These are phyloP conservation scores for Apodemus agrarius DNA, from an alignment of 2,797 vertebrate genomes.

Conservation along the genomic window DNA sequence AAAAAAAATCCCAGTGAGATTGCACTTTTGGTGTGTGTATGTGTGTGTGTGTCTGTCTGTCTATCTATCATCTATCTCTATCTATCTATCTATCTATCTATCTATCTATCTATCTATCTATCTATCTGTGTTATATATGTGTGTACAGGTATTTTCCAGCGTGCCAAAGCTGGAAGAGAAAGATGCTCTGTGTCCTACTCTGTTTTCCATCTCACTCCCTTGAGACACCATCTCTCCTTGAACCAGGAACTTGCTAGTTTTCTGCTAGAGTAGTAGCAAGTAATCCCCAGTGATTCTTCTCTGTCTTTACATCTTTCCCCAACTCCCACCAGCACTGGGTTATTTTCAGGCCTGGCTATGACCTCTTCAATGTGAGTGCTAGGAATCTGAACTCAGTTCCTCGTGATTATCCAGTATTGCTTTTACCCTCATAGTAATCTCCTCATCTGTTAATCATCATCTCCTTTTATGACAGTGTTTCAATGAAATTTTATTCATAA, in stretches of 20 bases:
- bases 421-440: background rate
- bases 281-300: background rate
- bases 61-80: background rate
- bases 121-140: background rate
- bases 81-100: background rate
- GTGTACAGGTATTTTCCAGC: background rate
- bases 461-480: background rate
- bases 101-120: background rate
- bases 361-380: background rate
- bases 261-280: no score
- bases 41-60: background rate
- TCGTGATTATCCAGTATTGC: background rate
- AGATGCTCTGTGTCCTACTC: background rate
- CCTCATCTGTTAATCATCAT: background rate
- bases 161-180: background rate
- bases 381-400: background rate
- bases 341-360: background rate
- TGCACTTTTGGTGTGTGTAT: background rate
- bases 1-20: background rate
- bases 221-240: background rate
- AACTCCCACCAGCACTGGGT: background rate
- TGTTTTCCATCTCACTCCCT: background rate
- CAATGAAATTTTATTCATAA: slow-evolving; percentile 60
- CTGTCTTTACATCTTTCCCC: background rate
- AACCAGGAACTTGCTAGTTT: background rate